Evolutionary conservation across 2,113 vertebrate genomes (phyloP).

Genomic region (Gulo gulo): DNA sequence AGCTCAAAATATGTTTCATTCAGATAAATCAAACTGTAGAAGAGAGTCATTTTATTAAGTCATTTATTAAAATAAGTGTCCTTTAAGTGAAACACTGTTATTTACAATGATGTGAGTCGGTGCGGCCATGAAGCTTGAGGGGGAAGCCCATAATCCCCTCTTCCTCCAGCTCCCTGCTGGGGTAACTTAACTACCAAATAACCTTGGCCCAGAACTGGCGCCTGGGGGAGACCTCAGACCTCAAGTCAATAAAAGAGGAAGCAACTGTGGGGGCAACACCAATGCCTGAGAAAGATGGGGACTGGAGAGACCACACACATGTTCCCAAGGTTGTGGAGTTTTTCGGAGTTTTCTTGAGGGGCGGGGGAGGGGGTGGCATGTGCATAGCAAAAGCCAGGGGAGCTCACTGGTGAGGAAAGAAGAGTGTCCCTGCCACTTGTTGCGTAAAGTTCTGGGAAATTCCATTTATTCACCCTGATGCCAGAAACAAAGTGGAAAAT

Average conservation of each 20-base stretch:
- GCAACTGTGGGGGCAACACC: too few species aligned
- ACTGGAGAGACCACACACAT: neutral
- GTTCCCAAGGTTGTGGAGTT: neutral
- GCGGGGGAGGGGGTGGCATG: rapidly evolving
- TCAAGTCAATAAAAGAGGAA: neutral
- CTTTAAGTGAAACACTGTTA: neutral
- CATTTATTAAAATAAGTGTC: neutral
- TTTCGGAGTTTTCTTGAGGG: neutral
- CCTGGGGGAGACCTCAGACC: neutral
- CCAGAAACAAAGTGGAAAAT: constrained; percentile 39
- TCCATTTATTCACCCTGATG: neutral
- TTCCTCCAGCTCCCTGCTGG: neutral
- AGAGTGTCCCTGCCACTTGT: neutral
- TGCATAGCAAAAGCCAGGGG: neutral
- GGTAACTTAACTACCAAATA: neutral
- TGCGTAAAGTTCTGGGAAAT: constrained; percentile 32
- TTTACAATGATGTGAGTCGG: neutral
- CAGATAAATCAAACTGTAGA: neutral
- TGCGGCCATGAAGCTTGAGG: neutral
- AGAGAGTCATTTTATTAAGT: neutral
- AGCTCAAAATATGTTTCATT: neutral
- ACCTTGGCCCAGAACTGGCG: neutral
- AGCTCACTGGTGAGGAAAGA: neutral
- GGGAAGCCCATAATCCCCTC: neutral
- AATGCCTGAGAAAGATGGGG: neutral